Base-by-base conservation (phyloP, 2,797 vertebrate genomes). In the Melopsittacus undulatus region DNA sequence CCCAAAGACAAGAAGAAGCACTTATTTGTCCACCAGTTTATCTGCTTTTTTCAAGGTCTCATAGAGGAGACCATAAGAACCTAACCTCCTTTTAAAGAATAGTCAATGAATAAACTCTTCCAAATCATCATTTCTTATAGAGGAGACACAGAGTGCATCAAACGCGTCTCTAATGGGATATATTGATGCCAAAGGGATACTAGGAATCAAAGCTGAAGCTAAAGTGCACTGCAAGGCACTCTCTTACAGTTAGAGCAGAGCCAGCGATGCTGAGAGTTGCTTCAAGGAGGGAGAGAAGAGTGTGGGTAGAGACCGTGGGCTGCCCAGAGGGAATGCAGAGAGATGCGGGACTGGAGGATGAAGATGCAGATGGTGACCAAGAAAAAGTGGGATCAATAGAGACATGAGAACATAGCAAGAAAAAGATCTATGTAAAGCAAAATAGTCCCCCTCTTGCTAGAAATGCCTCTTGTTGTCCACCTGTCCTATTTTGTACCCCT, bases 401-500 rank as follows among this genome's bases (percentile, higher is more conserved):
- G n/a, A 81, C 86, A 57, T 16, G 24, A 68, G 32, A 88, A 78
- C 13, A 40, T 10, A 83, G 10, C 2, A 88, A 74, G 74, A 38
- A 69, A 63, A 56, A 23, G 1, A 7, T 43, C 21, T 66, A 1
- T 86, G 74, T 57, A 42, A 54, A 88, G 43, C 13, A 68, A 30
- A 87, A 43, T 11, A 56, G 16, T 54, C 10, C 9, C 24, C 13
- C 14, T 68, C 15, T 87, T 79, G 19, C 14, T 49, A 68, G 59
- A 13, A 84, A 72, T 54, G 17, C 1, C 11, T 59, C 20, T 80
- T 90, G 13, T 46, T 67, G 15, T 36, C 48, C 42, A 22, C 29
- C 13, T 4, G 1, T 4, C 4, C 23, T 61, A 19, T 48, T 61
- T 64, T 5, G 2, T 34, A 49, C 4, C 3, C 32, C 27, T 43